Evolutionary conservation across 2,888 invertebrate genomes (phyloP).

Genomic region (Chrysina gloriosa): DNA sequence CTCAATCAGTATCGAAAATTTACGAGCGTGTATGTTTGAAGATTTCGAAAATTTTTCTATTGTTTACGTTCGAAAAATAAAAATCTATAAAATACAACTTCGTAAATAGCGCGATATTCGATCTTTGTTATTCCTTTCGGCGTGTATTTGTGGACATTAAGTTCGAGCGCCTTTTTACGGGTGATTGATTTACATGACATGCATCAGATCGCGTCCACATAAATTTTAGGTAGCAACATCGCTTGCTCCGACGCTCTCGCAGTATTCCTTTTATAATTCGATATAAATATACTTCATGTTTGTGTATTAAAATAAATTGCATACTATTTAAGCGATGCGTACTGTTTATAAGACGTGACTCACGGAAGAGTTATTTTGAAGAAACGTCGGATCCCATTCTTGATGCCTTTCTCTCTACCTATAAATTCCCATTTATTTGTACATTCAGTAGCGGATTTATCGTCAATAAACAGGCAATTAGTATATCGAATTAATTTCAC

Average conservation of each 20-base stretch:
- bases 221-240: conserved; percentile 18
- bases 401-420: not conserved
- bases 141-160: not conserved
- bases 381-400: not conserved
- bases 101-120: conserved; percentile 5
- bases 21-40: not conserved
- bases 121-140: conserved; percentile 6
- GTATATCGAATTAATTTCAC: conserved; percentile 22
- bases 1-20: no score
- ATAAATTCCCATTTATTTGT: conserved; percentile 26
- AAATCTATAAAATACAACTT: not conserved
- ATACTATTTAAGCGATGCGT: conserved; percentile 16
- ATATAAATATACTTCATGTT: conserved; percentile 27
- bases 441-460: conserved; percentile 11
- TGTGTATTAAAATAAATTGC: conserved; percentile 30
- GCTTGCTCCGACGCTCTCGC: not conserved
- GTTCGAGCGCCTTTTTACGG: not conserved
- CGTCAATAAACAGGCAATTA: conserved; percentile 30
- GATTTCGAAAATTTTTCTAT: not conserved
- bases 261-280: conserved; percentile 30
- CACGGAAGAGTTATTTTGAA: conserved; percentile 15
- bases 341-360: conserved; percentile 21
- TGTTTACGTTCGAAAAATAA: not conserved
- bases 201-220: conserved; percentile 10
- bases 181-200: conserved; percentile 25